Conservation (phyloP, 1,140 invertebrate genomes). For the Elysia chlorotica region DNA sequence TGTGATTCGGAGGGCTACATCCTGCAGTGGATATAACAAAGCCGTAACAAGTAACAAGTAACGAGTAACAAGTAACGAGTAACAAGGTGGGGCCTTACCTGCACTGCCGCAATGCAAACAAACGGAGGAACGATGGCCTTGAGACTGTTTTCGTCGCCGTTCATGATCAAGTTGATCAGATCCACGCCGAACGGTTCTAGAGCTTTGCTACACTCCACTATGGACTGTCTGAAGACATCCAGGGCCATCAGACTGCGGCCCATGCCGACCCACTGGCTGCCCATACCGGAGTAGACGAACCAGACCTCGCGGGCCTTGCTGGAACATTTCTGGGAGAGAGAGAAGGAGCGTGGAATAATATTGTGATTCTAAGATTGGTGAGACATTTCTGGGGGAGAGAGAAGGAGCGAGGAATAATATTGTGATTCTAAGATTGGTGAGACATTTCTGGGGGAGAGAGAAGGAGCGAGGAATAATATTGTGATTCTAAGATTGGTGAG, state of each 20-base stretch:
- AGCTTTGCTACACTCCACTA: constrained; percentile 75
- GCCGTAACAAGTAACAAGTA: too few relatives aligned
- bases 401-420: too few relatives aligned
- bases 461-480: too few relatives aligned
- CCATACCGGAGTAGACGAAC: constrained; percentile 96
- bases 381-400: too few relatives aligned
- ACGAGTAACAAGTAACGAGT: too few relatives aligned
- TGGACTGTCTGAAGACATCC: constrained; percentile 77
- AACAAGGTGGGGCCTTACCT: too few relatives aligned
- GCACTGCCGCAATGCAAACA: constrained; percentile 90
- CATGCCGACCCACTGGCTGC: constrained; percentile 95
- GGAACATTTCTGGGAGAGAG: constrained; percentile 34
- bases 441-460: too few relatives aligned
- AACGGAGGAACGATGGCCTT: constrained; percentile 87
- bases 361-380: too few relatives aligned
- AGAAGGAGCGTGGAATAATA: constrained; percentile 65
- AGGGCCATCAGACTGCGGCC: constrained; percentile 80
- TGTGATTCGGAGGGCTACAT: too few relatives aligned
- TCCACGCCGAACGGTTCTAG: constrained; percentile 79
- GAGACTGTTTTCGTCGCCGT: constrained; percentile 75
- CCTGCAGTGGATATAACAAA: too few relatives aligned
- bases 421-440: too few relatives aligned
- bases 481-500: too few relatives aligned
- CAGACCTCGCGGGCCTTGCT: constrained; percentile 75
- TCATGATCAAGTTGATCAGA: constrained; percentile 78